phyloP scores from a whole-genome alignment of 2,113 vertebrate species.

The Odontophorus gujanensis region DNA sequence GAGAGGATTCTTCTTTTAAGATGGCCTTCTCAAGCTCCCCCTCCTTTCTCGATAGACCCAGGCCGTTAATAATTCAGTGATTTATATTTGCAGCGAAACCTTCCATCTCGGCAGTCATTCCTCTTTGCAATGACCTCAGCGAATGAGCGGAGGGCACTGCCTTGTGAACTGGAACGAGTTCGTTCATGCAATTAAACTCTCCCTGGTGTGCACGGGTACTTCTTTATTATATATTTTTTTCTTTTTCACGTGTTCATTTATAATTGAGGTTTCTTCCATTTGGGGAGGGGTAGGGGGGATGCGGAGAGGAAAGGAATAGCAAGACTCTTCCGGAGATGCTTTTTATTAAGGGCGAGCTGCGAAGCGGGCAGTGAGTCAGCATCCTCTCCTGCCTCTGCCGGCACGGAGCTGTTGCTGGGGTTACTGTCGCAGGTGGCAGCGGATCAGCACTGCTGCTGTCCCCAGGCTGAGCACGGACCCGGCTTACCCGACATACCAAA shows the following conservation, averaged over 20 bases:
- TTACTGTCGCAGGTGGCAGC: constrained; percentile 62
- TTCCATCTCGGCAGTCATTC: not conserved
- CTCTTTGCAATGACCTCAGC: not conserved
- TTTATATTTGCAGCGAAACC: constrained; percentile 11
- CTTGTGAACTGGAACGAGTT: not conserved
- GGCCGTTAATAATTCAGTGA: not conserved
- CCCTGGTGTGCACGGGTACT: not conserved
- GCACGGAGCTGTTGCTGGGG: constrained; percentile 64
- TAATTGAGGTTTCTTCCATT: not conserved
- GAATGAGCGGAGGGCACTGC: not conserved
- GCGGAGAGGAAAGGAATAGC: not conserved
- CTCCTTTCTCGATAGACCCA: not conserved
- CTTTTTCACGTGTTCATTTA: rapidly evolving
- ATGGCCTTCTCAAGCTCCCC: not conserved
- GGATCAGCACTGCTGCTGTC: not conserved
- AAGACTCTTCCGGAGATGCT: not conserved
- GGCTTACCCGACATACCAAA: not conserved
- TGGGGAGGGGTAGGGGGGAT: not conserved
- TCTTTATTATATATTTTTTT: no score
- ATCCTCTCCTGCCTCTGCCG: constrained; percentile 47
- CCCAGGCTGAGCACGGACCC: not conserved
- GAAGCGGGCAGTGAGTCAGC: constrained; percentile 67
- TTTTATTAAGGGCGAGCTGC: constrained; percentile 5
- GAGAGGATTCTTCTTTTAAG: not conserved
- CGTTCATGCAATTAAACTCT: not conserved